Base-by-base conservation (phyloP, 2,888 invertebrate species). In the Cinara cedri region DNA sequence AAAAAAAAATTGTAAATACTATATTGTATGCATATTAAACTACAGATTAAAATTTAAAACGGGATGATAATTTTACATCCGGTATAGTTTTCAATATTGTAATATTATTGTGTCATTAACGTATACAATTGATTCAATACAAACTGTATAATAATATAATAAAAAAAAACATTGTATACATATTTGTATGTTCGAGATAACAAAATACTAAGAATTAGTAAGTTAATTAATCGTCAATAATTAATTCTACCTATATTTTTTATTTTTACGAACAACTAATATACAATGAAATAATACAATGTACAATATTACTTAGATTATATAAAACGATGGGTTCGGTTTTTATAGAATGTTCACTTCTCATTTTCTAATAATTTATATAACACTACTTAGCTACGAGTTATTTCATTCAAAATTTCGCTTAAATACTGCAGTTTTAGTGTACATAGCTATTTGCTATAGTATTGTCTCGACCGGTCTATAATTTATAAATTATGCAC, bases 51-150 rank as follows among this genome's bases (percentile, higher is more conserved):
- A n/a, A 34, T 34, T 34, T 34, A 34, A 34, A 34, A 34, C 34
- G 11, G 57, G n/a, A 57, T 57, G 24, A 72, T 57, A 72, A 57
- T 24, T 72, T 72, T 72, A 60, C 57, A 72, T 72, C 72, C 72
- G 72, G 72, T 71, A 26, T 71, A 57, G 54, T 70, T 70, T 16
- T 70, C 24, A 21, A 6, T 57, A 57, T n/a, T n/a, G n/a, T n/a
- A n/a, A n/a, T n/a, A n/a, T 34, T 26, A n/a, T 10, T 62, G 60
- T 9, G 60, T 60, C 3, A n/a, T n/a, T n/a, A n/a, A n/a, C 34
- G 34, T 34, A 6, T 34, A 34, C 3, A 34, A 34, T 6, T 34
- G 6, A 34, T 34, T 34, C 34, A 6, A 34, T 34, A 34, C 6
- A 34, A 34, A 34, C 34, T 34, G n/a, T n/a, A n/a, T n/a, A 4